These are phyloP conservation scores for Corydoras maculifer DNA, from an alignment of 2,113 vertebrate species.

Conservation along the genomic window DNA sequence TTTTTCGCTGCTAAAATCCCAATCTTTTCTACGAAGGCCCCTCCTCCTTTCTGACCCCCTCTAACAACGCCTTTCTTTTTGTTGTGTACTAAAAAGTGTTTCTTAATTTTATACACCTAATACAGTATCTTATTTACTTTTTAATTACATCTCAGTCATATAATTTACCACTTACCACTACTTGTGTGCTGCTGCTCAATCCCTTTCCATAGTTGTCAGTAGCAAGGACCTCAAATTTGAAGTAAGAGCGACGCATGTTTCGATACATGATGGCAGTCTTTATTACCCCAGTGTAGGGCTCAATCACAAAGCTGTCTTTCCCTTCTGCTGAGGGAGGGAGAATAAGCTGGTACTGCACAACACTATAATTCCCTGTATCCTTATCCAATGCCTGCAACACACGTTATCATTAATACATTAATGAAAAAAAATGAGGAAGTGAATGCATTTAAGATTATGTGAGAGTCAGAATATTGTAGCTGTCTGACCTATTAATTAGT, in stretches of 20 bases:
- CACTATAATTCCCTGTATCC: conserved; percentile 94
- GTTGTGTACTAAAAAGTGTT: too few species aligned
- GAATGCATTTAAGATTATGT: too few species aligned
- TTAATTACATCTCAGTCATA: too few species aligned
- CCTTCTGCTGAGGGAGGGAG: conserved; percentile 75
- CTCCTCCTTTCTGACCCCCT: too few species aligned
- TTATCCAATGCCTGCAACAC: conserved; percentile 77
- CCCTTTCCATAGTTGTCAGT: conserved; percentile 88
- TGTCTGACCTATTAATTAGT: too few species aligned
- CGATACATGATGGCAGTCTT: conserved; percentile 96
- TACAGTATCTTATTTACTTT: too few species aligned
- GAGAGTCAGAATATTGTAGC: too few species aligned
- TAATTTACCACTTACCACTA: conserved; percentile 73
- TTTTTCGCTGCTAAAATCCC: too few species aligned
- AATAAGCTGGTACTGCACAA: conserved; percentile 83
- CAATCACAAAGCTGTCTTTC: conserved; percentile 90
- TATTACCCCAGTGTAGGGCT: conserved; percentile 82
- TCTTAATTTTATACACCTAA: too few species aligned
- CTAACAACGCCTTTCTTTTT: too few species aligned
- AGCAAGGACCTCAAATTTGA: conserved; percentile 93
- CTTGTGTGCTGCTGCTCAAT: conserved; percentile 83
- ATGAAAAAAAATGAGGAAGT: too few species aligned
- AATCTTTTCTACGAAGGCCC: too few species aligned
- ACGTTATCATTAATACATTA: not conserved
- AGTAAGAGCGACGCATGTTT: conserved; percentile 94